Evolutionary conservation across 2,113 vertebrate genomes (phyloP), one percentile per base, ranked within the genome.

Genomic region (Trogon melanurus): DNA sequence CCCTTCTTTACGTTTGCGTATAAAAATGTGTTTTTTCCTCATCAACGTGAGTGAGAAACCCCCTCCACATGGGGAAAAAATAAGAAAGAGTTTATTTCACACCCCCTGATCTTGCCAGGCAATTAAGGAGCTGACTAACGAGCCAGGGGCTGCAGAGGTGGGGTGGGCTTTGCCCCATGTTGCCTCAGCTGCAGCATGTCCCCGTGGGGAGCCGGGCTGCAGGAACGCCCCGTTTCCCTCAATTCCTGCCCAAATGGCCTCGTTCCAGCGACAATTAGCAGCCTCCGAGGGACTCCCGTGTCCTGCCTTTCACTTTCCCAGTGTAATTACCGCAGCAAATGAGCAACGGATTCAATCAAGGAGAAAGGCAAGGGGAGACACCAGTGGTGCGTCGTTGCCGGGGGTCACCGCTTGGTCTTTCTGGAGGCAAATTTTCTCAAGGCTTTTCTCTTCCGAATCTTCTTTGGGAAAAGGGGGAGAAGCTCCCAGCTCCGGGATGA

Each of bases 231-330:
- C 3, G 2, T 22, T 73, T 36, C 60, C 76, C 91, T 87, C 82
- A 26, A 36, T 88, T 90, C 51, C 65, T 1, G 5, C 36, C 65
- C 23, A 0, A 6, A 23, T 74, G 89, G 93, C 83, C 34, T 44
- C 48, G 0, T 74, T 92, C 89, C 95, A 90, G 66, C 78, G n/a
- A 48, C 89, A 82, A 88, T 94, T 93, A 92, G 79, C 56, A 73
- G 61, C 64, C 54, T 82, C 87, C 5, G 0, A 79, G 91, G 82
- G 86, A 22, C 56, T 79, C 70, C 70, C 22, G 83, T 70, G 95
- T 85, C 93, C 93, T 74, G 85, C 13, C 0, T 36, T 53, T 26
- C 75, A 47, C 82, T 81, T 38, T 5, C 75, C 75, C 75, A 21
- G 92, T 85, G 29, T 70, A 88, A 95, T 96, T 92, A 92, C 61